Evolutionary conservation across 2,888 invertebrate species (phyloP), one percentile per base, ranked within the genome.

Genomic region (Rotaria socialis): DNA sequence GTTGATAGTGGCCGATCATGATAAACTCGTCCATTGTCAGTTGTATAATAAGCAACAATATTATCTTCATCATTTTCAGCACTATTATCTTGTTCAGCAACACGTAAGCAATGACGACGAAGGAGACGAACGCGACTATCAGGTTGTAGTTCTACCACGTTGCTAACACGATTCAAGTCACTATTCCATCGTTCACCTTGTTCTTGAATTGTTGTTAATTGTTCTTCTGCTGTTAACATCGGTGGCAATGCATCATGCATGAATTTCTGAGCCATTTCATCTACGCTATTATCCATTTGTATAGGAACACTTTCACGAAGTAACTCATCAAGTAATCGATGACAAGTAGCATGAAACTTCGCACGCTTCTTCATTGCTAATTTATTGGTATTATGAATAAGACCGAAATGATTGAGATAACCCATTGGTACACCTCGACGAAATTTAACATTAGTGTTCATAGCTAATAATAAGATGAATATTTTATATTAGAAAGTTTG

Each of bases 221-320:
- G 93, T 91, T 96, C 96, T 27, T 91, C 91, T 88, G 93, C 84
- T 50, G 93, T 93, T 16, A 90, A 87, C 19, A 94, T 93, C 0
- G 97, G 97, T 0, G 98, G 97, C 86, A 98, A 92, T 7, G 95
- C 95, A 91, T 95, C 95, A 89, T 95, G 94, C 90, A 96, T 94
- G 89, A 94, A 95, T 88, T 94, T 93, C 89, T 94, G 95, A 4
- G 94, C 95, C 93, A 97, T 93, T 91, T 94, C 94, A 91, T 98
- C 98, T 4, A 95, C 95, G 27, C 95, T 95, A 60, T 93, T 93
- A 91, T 97, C 95, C n/a, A 92, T 88, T 19, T 75, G 41, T 43
- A 43, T 43, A 22, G 94, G 93, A 4, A 94, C 91, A 89, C 94
- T 92, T 56, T 93, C 89, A 85, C 93, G 91, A 84, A 95, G 90